Percentiles rank a stretch among this genome's conserved stretches.
Conservation (phyloP, 64 coral and sea anemone genomes). For the Actinia tenebrosa region DNA sequence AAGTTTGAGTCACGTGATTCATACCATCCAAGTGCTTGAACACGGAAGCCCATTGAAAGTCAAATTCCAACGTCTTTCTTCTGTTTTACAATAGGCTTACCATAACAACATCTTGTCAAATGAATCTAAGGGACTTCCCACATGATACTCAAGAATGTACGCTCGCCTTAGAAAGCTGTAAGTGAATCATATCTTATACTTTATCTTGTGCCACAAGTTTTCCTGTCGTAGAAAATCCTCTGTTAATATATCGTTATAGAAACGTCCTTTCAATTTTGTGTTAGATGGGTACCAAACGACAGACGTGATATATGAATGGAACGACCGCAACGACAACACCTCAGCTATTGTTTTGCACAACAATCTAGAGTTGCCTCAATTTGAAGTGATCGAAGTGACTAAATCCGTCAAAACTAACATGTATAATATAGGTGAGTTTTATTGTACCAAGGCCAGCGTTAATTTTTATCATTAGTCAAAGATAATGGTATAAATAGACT, state of each 20-base stretch:
- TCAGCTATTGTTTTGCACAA: slow-evolving; percentile 61
- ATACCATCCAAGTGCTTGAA: too few species aligned
- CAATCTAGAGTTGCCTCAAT: slow-evolving; percentile 59
- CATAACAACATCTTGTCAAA: slow-evolving; percentile 52
- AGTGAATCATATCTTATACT: slow-evolving; percentile 3
- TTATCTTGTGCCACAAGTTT: too few species aligned
- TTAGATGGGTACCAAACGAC: slow-evolving; percentile 76
- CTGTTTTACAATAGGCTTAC: slow-evolving; percentile 21
- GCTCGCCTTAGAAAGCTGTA: slow-evolving; percentile 54
- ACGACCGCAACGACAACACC: slow-evolving; percentile 61
- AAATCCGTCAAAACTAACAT: slow-evolving; percentile 40
- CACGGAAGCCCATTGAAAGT: too few species aligned
- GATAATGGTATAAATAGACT: too few species aligned
- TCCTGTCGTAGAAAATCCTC: background rate
- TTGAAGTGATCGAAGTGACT: slow-evolving; percentile 44
- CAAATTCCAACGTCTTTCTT: background rate
- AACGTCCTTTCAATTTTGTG: background rate
- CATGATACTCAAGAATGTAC: slow-evolving; percentile 55
- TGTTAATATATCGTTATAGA: background rate
- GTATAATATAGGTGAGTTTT: slow-evolving; percentile 70
- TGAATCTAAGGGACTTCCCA: slow-evolving; percentile 53
- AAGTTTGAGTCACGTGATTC: too few species aligned
- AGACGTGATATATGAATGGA: slow-evolving; percentile 66
- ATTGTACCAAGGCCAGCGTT: too few species aligned
- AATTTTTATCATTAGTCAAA: too few species aligned